phyloP scores from a whole-genome alignment of 1,140 invertebrate species.

The Mactra quadrangularis region DNA sequence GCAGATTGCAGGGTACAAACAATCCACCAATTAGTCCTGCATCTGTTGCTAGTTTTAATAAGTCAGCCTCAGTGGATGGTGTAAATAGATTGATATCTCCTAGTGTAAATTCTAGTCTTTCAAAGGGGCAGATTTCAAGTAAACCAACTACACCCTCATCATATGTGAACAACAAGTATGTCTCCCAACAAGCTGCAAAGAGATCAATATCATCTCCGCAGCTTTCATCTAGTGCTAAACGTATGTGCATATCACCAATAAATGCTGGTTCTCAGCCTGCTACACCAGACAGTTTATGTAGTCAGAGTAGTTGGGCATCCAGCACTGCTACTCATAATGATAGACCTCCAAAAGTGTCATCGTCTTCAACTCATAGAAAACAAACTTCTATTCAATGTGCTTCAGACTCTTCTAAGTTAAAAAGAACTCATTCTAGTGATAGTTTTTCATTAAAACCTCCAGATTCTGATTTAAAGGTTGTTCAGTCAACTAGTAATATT shows the following conservation, averaged over 20 bases:
- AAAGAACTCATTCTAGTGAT: conserved; percentile 46
- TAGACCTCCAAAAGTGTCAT: neutral
- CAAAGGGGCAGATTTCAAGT: conserved; percentile 40
- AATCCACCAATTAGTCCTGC: conserved; percentile 61
- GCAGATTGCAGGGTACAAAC: conserved; percentile 46
- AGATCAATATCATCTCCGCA: conserved; percentile 53
- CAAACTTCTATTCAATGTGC: neutral
- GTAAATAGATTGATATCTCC: conserved; percentile 44
- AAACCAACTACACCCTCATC: conserved; percentile 54
- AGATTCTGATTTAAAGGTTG: conserved; percentile 14
- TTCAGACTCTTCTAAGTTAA: conserved; percentile 10
- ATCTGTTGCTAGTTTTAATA: conserved; percentile 31
- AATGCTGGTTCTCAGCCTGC: conserved; percentile 28
- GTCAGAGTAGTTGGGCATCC: conserved; percentile 40
- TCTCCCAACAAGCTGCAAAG: conserved; percentile 34
- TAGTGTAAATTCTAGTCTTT: conserved; percentile 70
- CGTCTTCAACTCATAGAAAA: conserved; percentile 1
- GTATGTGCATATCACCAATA: conserved; percentile 51
- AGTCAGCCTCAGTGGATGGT: conserved; percentile 54
- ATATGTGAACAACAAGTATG: conserved; percentile 41
- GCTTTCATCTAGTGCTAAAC: conserved; percentile 31
- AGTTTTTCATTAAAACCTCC: conserved; percentile 22
- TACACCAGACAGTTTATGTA: conserved; percentile 54
- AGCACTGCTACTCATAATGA: conserved; percentile 28
- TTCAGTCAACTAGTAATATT: conserved; percentile 43